A percentile compares a stretch with the other conserved stretches of the same genome.
Conservation (phyloP, 2,797 vertebrate species). For the Notoglanidium macrostoma region DNA sequence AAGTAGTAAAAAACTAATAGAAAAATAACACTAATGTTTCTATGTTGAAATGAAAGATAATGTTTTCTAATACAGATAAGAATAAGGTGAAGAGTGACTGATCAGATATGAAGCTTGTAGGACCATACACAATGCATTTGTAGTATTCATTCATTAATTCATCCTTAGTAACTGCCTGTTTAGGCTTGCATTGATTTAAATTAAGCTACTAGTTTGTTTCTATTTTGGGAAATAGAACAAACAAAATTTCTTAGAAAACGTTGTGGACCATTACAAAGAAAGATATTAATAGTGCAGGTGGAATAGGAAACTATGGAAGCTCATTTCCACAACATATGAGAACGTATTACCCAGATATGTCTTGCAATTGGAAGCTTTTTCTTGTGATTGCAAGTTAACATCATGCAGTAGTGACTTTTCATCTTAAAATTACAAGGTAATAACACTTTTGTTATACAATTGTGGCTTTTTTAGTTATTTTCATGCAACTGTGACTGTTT, state of each 20-base stretch:
- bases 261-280: background rate
- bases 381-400: background rate
- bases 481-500: background rate
- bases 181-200: background rate
- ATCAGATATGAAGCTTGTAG: background rate
- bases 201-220: background rate
- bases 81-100: background rate
- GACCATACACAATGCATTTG: background rate
- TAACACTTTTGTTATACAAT: background rate
- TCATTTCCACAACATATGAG: background rate
- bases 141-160: no score
- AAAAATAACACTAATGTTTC: background rate
- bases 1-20: no score
- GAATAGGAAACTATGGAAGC: background rate
- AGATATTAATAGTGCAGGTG: background rate
- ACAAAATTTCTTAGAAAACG: background rate
- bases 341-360: background rate
- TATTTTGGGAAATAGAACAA: background rate
- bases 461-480: background rate
- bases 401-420: background rate
- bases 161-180: background rate
- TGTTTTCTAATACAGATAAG: background rate
- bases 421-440: background rate
- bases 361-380: background rate
- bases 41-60: background rate